These are phyloP conservation scores for Rhopalosiphum maidis DNA, from an alignment of 1,140 invertebrate genomes.

Conservation along the genomic window DNA sequence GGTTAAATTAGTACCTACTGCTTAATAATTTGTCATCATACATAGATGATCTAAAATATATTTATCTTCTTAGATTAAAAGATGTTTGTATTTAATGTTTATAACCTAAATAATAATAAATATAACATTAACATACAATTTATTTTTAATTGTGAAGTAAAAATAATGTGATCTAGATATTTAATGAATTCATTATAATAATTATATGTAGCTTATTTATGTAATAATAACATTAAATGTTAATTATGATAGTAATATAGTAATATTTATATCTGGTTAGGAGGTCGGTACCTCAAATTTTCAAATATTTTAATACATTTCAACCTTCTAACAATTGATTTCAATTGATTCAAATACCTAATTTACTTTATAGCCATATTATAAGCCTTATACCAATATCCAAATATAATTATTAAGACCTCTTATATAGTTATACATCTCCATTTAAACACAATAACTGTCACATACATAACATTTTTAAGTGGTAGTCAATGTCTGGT, in stretches of 20 bases:
- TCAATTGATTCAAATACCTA: neutral
- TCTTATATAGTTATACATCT: neutral
- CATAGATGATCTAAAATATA: neutral
- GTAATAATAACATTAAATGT: neutral
- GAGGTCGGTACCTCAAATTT: neutral
- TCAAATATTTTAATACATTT: neutral
- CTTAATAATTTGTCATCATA: neutral
- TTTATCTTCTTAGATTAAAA: neutral
- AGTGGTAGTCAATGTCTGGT: slow-evolving; percentile 5
- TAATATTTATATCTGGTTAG: neutral
- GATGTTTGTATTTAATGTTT: neutral
- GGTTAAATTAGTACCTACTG: neutral
- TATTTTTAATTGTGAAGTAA: neutral
- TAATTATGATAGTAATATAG: neutral
- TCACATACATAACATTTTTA: neutral
- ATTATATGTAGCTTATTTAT: neutral
- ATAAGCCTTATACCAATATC: neutral
- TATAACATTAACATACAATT: neutral
- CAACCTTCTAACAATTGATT: neutral
- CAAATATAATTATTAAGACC: neutral
- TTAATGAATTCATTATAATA: neutral
- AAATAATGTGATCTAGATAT: neutral
- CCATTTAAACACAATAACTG: neutral
- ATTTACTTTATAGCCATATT: neutral
- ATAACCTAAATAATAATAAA: neutral